Conservation (phyloP, 2,888 invertebrate genomes). For the Eupithecia pulchellata region DNA sequence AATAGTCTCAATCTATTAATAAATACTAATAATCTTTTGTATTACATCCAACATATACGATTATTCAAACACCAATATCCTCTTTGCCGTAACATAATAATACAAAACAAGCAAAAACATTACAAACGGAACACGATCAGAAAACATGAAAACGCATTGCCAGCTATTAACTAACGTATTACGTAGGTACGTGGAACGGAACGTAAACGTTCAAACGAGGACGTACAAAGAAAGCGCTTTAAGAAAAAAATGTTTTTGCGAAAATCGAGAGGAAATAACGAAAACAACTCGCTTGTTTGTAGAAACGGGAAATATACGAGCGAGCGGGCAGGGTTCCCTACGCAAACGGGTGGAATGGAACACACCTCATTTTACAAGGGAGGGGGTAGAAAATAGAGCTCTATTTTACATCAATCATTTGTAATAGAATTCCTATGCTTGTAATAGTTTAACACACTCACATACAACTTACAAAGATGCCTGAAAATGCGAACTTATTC, state of each 20-base stretch:
- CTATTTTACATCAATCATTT: neutral
- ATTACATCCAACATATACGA: neutral
- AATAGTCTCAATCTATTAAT: neutral
- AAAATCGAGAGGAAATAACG: constrained; percentile 47
- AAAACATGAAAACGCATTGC: constrained; percentile 41
- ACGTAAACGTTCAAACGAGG: constrained; percentile 20
- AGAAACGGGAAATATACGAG: constrained; percentile 45
- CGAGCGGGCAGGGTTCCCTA: constrained; percentile 36
- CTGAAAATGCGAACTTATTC: neutral
- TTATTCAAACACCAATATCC: neutral
- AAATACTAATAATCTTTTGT: neutral
- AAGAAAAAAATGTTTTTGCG: constrained; percentile 43
- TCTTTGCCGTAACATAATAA: neutral
- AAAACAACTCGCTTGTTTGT: constrained; percentile 41
- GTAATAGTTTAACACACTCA: no score
- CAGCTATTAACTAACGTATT: constrained; percentile 32
- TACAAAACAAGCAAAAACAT: constrained; percentile 12
- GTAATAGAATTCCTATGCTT: no score
- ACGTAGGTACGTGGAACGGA: constrained; percentile 43
- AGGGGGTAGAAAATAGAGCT: neutral
- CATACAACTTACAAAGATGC: neutral
- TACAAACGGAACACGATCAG: constrained; percentile 35
- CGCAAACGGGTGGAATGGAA: neutral
- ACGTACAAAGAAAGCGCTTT: constrained; percentile 49
- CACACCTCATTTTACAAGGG: neutral